These are phyloP conservation scores for Drosophila tripunctata DNA, from an alignment of 2,888 invertebrate genomes.

Conservation along the genomic window DNA sequence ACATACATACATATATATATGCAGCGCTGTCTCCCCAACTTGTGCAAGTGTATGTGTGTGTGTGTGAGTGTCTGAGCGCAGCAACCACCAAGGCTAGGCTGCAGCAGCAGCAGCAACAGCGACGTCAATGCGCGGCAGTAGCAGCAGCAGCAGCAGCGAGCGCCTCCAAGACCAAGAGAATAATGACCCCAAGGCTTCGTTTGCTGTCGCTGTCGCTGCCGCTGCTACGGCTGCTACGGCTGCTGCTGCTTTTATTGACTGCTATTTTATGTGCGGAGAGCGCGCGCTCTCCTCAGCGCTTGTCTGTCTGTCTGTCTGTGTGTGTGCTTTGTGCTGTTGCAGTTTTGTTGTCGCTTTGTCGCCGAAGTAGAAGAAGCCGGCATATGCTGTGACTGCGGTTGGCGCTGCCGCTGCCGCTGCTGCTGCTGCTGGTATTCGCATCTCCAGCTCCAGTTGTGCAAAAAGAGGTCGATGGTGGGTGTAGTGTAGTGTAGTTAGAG, in stretches of 20 bases:
- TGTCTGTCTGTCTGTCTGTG: conserved; percentile 30
- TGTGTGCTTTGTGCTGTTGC: conserved; percentile 54
- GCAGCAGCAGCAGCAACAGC: conserved; percentile 48
- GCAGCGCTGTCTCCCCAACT: conserved; percentile 60
- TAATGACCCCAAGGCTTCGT: conserved; percentile 84
- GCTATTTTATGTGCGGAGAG: conserved; percentile 67
- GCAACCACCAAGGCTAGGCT: conserved; percentile 78
- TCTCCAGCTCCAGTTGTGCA: conserved; percentile 68
- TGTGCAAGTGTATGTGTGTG: conserved; percentile 18
- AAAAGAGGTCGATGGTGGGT: conserved; percentile 80
- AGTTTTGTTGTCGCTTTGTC: conserved; percentile 65
- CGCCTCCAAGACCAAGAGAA: conserved; percentile 81
- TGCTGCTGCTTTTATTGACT: conserved; percentile 76
- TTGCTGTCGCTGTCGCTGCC: conserved; percentile 53
- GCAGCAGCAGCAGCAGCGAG: conserved; percentile 61
- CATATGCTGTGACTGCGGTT: conserved; percentile 75
- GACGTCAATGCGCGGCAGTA: conserved; percentile 64
- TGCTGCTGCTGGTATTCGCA: conserved; percentile 42
- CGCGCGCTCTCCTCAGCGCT: conserved; percentile 47
- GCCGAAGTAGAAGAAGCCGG: conserved; percentile 79
- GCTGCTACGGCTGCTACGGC: conserved; percentile 56
- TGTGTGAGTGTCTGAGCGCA: conserved; percentile 56
- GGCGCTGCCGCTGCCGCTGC: conserved; percentile 19
- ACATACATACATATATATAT: conserved; percentile 33
- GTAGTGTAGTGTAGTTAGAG: too few relatives aligned